Evolutionary conservation across 2,797 vertebrate species (phyloP).

Genomic region (Zonotrichia albicollis): DNA sequence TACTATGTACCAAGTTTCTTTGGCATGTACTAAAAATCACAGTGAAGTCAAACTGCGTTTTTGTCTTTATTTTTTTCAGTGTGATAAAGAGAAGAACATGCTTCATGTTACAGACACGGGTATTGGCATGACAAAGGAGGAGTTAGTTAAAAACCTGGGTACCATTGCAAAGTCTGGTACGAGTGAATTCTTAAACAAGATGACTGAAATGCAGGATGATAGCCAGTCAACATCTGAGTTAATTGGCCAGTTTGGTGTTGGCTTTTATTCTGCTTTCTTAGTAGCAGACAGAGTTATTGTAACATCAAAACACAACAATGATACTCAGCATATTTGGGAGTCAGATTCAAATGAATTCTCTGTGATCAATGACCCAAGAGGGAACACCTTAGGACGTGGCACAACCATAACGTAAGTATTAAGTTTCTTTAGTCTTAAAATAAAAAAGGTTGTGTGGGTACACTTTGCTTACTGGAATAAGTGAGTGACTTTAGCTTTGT

Average conservation of each 20-base stretch:
- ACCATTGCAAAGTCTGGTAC: slow-evolving; percentile 99
- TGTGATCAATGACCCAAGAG: slow-evolving; percentile 92
- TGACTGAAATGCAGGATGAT: slow-evolving; percentile 90
- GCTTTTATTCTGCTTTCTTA: slow-evolving; percentile 98
- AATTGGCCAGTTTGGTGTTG: slow-evolving; percentile 98
- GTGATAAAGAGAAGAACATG: slow-evolving; percentile 98
- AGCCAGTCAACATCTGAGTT: slow-evolving; percentile 94
- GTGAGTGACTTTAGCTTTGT: background rate
- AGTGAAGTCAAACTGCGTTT: background rate
- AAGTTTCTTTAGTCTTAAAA: background rate
- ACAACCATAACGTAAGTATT: slow-evolving; percentile 92
- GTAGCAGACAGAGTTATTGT: slow-evolving; percentile 97
- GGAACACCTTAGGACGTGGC: slow-evolving; percentile 92
- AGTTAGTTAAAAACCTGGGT: slow-evolving; percentile 93
- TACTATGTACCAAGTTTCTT: background rate
- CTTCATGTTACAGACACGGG: slow-evolving; percentile 97
- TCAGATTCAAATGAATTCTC: slow-evolving; percentile 96
- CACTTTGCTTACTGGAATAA: background rate
- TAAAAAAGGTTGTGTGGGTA: background rate
- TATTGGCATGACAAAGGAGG: slow-evolving; percentile 97
- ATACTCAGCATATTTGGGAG: slow-evolving; percentile 97
- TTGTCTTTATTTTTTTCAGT: slow-evolving; percentile 71
- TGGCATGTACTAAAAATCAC: background rate
- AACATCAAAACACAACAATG: slow-evolving; percentile 97
- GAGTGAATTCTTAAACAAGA: slow-evolving; percentile 95